These are phyloP conservation scores for Tigriopus japonicus DNA, from an alignment of 1,140 invertebrate species.

Conservation along the genomic window DNA sequence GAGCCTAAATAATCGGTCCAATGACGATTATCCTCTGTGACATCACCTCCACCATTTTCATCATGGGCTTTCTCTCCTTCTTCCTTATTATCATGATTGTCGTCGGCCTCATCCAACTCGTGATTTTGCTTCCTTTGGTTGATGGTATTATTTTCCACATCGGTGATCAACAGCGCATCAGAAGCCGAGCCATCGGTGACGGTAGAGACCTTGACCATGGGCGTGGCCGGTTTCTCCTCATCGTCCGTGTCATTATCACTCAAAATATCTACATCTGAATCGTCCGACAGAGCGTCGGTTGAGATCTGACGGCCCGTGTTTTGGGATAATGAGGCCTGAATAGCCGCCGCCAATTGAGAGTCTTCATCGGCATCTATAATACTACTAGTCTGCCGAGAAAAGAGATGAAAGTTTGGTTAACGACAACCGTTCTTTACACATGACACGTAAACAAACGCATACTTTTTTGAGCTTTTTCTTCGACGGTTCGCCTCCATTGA, in stretches of 20 bases:
- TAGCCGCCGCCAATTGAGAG: constrained; percentile 29
- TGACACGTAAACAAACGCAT: no score
- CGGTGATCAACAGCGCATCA: no score
- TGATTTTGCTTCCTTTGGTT: no score
- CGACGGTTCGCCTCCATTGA: not conserved
- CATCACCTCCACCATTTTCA: no score
- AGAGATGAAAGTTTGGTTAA: no score
- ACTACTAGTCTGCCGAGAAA: not conserved
- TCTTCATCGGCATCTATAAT: constrained; percentile 30
- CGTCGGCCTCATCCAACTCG: no score
- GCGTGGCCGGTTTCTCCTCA: not conserved
- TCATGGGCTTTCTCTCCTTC: no score
- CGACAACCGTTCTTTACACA: no score
- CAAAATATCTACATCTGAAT: constrained; percentile 10
- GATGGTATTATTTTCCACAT: no score
- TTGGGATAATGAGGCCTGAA: constrained; percentile 26
- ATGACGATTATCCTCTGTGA: no score
- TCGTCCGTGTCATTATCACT: constrained; percentile 1
- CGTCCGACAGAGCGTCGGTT: constrained; percentile 5
- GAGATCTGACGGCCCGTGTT: constrained; percentile 4
- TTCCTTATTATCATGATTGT: no score
- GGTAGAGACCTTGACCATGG: not conserved
- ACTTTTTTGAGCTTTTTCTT: not conserved
- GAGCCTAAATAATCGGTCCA: constrained; percentile 6
- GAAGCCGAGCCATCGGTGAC: not conserved